Conservation (phyloP, 2,888 invertebrate genomes). For the Oscheius myriophilus region DNA sequence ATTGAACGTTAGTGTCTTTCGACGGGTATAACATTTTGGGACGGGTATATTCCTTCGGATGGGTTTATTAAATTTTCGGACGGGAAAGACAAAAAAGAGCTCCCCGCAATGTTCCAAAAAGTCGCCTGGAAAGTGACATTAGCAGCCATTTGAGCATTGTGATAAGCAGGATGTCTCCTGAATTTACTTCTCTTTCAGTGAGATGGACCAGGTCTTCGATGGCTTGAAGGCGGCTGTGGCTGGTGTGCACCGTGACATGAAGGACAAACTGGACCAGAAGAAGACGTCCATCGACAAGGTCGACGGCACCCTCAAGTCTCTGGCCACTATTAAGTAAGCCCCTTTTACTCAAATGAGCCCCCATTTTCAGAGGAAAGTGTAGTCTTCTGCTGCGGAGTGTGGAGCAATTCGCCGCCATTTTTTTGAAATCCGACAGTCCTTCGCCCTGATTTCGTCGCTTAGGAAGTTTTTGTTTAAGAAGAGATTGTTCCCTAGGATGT, state of each 20-base stretch:
- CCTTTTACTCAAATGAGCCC: neutral
- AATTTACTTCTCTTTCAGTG: conserved; percentile 45
- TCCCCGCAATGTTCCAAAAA: too few species aligned
- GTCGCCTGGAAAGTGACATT: too few species aligned
- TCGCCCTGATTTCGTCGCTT: conserved; percentile 31
- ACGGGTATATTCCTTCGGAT: too few species aligned
- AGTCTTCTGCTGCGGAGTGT: conserved; percentile 60
- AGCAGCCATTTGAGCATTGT: too few species aligned
- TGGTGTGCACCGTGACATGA: conserved; percentile 68
- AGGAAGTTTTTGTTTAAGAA: conserved; percentile 12
- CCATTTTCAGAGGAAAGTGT: conserved; percentile 61
- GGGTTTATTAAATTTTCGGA: too few species aligned
- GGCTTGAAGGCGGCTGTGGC: conserved; percentile 63
- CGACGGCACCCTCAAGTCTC: conserved; percentile 56
- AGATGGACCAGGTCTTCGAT: conserved; percentile 64
- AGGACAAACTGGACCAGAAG: conserved; percentile 52
- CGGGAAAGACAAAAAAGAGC: too few species aligned
- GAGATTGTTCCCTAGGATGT: neutral
- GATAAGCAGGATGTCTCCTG: too few species aligned
- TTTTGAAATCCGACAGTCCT: conserved; percentile 57
- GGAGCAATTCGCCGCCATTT: conserved; percentile 63
- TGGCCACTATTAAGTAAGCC: conserved; percentile 62
- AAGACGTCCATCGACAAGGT: conserved; percentile 55
- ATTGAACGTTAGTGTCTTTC: too few species aligned
- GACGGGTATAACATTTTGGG: too few species aligned